Evolutionary conservation across 1,140 invertebrate genomes (phyloP), one percentile per base, ranked within the genome.

Genomic region (Bicyclus anynana): DNA sequence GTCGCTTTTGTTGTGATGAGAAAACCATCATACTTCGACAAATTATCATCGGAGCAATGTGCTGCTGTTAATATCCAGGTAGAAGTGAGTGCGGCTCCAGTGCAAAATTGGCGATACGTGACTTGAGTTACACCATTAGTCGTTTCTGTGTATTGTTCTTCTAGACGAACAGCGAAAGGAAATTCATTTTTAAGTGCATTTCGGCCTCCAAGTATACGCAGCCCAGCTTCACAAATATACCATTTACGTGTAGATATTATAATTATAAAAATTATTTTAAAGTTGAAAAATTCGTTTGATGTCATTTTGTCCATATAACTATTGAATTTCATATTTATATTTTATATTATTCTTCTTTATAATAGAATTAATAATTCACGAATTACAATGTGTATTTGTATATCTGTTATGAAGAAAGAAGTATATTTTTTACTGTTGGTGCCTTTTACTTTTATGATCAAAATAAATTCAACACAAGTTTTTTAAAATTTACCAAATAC

Each of bases 61-160:
- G 53, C 53, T 37, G 59, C 59, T 21, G 59, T 46, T 18, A 62
- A 17, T 12, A 50, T 35, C 59, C 59, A 61, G 12, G 38, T 35
- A 2, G 46, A n/a, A 37, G 59, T 33, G 7, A 61, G 21, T 9
- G 38, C 59, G 23, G 59, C 18, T 2, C 59, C 59, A 10, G 59
- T 18, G 17, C 59, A 61, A 20, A 46, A 13, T 10, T 7, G 46
- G 0, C 2, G 0, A 35, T 29, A 46, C 0, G 13, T 1, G 5
- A 26, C 13, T 16, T 29, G n/a, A 1, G 13, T 23, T 16, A 46
- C 9, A 18, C 42, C 42, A n/a, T 27, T 18, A 20, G 16, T 16
- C 7, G 13, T 6, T 14, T 21, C 7, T 6, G 23, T 21, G 16
- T 33, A 17, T n/a, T 54, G 23, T 20, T 2, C 2, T 29, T 56